phyloP scores from a whole-genome alignment of 2,113 vertebrate genomes.

The Corythornis madagascariensis region DNA sequence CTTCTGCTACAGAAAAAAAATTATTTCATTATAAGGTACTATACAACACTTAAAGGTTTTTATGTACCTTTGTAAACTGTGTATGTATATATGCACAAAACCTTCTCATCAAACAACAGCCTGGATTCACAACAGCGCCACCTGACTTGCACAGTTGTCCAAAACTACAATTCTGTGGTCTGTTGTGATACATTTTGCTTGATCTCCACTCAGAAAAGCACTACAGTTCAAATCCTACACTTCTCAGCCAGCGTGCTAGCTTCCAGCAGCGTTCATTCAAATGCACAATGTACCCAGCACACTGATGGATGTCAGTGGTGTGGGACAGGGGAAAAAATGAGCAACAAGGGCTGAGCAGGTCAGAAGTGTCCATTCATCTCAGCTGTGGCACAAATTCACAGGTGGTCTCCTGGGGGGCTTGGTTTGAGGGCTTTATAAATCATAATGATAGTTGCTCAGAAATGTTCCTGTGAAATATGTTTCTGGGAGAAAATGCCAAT shows the following conservation, averaged over 20 bases:
- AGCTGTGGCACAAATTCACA: background rate
- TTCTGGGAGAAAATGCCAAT: constrained; percentile 18
- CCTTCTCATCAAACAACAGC: background rate
- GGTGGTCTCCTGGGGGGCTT: background rate
- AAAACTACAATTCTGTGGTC: background rate
- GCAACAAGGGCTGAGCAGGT: background rate
- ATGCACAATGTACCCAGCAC: background rate
- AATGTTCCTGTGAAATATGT: background rate
- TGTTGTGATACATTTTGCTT: background rate
- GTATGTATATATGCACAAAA: background rate
- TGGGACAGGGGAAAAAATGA: background rate
- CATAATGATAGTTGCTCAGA: background rate
- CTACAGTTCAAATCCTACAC: background rate
- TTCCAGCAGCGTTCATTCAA: background rate
- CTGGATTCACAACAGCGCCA: background rate
- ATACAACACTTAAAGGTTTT: background rate
- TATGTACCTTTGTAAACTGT: background rate
- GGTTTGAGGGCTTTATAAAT: constrained; percentile 42
- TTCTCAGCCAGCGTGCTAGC: background rate
- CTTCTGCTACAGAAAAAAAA: background rate
- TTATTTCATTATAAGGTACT: background rate
- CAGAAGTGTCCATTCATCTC: background rate
- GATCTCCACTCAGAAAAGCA: background rate
- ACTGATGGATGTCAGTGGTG: background rate
- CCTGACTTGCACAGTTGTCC: background rate